A percentile compares a stretch with the other conserved stretches of the same genome.
Conservation (phyloP, 30 jellyfish, hydroid and myxozoan species). For the Pseudorhiza aurosa region DNA sequence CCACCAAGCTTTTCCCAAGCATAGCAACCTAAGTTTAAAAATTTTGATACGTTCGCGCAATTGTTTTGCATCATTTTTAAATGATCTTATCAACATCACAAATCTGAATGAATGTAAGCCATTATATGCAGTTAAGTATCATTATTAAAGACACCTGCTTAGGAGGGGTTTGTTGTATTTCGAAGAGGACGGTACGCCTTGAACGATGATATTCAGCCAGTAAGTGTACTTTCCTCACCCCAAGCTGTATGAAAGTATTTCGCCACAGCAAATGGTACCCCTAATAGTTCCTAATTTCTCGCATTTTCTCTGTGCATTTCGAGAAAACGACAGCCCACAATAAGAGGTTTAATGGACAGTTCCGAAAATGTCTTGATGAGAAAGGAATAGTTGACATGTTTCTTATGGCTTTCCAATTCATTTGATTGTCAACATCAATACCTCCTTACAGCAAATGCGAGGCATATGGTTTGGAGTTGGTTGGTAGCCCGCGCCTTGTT, state of each 20-base stretch:
- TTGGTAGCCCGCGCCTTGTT: conserved; percentile 13
- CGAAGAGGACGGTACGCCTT: no score
- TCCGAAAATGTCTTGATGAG: conserved; percentile 17
- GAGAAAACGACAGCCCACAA: conserved; percentile 14
- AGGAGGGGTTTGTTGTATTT: no score
- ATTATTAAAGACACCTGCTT: no score
- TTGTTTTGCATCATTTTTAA: no score
- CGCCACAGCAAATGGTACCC: conserved; percentile 20
- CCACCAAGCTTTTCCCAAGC: no score
- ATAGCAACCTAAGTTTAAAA: no score
- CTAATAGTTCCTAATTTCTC: conserved; percentile 9
- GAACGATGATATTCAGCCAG: no score
- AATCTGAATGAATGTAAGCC: no score
- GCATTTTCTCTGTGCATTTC: conserved; percentile 5
- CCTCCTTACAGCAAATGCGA: conserved; percentile 19
- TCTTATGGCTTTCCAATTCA: conserved; percentile 10
- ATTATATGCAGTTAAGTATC: no score
- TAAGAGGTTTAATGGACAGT: conserved; percentile 2
- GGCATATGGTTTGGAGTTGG: conserved; percentile 17
- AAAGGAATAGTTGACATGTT: conserved; percentile 23
- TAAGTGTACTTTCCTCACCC: no score
- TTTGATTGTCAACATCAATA: not conserved
- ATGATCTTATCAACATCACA: no score
- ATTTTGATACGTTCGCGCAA: no score
- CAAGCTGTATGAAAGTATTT: conserved; percentile 36